Conservation (phyloP, 1,140 invertebrate genomes). For the Aphelenchoides avenae region DNA sequence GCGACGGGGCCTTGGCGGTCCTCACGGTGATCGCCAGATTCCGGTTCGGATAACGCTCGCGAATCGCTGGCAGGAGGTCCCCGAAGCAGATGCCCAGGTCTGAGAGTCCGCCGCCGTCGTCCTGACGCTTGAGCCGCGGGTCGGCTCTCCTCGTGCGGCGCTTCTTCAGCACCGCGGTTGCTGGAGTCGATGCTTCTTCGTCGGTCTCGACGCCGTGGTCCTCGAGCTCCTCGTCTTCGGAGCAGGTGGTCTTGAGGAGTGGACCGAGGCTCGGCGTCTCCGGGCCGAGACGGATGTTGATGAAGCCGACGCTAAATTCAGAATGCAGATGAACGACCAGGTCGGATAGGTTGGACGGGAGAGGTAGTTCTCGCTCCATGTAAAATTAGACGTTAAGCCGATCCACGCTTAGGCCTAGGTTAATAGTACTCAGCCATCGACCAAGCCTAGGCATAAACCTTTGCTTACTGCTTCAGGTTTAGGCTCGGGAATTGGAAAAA, state of each 20-base stretch:
- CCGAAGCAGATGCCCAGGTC: conserved; percentile 51
- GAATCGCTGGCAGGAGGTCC: conserved; percentile 45
- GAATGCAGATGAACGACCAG: background rate
- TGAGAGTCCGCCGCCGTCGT: conserved; percentile 25
- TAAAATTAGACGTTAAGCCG: background rate
- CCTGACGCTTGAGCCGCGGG: conserved; percentile 17
- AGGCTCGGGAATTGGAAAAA: background rate
- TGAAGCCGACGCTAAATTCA: conserved; percentile 39
- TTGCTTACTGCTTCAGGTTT: too few species aligned
- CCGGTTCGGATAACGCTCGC: conserved; percentile 48
- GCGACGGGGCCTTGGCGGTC: conserved; percentile 43
- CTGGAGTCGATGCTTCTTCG: background rate
- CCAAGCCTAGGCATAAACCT: too few species aligned
- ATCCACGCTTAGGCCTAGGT: background rate
- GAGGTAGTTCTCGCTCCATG: background rate
- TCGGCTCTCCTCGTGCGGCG: background rate
- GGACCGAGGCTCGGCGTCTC: conserved; percentile 50
- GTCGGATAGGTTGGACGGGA: background rate
- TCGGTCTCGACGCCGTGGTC: conserved; percentile 37
- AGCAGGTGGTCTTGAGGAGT: conserved; percentile 49
- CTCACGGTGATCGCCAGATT: conserved; percentile 38
- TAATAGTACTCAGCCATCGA: too few species aligned
- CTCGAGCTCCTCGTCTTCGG: conserved; percentile 49
- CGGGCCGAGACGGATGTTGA: conserved; percentile 40
- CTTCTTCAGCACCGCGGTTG: background rate